Evolutionary conservation across 2,113 vertebrate genomes (phyloP).

Genomic region (Lanius ludovicianus): DNA sequence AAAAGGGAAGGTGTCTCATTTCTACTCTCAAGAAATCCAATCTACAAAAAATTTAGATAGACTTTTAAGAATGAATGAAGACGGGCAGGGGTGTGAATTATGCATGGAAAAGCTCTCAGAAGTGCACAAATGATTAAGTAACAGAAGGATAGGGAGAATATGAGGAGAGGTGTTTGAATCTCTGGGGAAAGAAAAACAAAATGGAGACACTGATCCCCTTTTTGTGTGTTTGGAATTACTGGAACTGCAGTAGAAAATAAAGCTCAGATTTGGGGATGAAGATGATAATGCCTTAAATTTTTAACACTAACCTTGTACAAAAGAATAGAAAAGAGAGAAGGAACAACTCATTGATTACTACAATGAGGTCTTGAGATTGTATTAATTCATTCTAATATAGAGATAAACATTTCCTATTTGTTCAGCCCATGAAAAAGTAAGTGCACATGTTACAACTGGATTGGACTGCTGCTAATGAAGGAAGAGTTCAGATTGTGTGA

Average conservation of each 20-base stretch:
- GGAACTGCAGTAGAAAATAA: not conserved
- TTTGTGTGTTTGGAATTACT: not conserved
- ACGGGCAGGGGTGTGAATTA: not conserved
- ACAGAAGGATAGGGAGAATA: not conserved
- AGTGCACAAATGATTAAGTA: not conserved
- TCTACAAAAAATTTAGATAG: not conserved
- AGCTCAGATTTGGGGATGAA: not conserved
- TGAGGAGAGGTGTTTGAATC: not conserved
- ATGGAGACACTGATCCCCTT: not conserved
- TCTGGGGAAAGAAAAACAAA: not conserved
- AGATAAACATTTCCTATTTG: not conserved
- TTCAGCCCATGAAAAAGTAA: not conserved
- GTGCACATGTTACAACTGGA: accelerated
- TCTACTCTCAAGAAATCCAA: not conserved
- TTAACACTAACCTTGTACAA: not conserved
- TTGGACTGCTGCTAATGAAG: not conserved
- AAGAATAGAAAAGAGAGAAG: not conserved
- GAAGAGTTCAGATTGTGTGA: not conserved
- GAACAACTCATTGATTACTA: not conserved
- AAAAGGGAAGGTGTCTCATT: not conserved
- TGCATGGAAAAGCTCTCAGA: not conserved
- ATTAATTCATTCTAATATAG: not conserved
- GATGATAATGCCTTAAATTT: not conserved
- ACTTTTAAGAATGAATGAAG: not conserved
- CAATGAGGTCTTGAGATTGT: not conserved